Conservation (phyloP, 2,888 invertebrate genomes). For the Apamea epomidion region DNA sequence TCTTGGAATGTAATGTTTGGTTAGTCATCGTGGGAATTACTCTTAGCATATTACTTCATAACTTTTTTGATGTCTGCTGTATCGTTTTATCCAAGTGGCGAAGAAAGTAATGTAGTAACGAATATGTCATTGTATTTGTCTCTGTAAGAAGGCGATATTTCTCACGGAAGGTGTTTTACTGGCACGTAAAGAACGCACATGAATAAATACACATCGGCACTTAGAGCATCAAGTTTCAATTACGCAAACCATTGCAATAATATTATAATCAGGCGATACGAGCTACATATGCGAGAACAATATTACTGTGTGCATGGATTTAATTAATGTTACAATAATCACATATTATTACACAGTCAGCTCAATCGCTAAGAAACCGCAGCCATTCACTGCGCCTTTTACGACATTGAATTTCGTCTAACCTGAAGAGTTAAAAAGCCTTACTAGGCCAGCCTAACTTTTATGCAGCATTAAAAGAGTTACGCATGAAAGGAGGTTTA, state of each 20-base stretch:
- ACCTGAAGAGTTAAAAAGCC: slow-evolving; percentile 5
- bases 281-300: background rate
- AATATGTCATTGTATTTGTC: slow-evolving; percentile 23
- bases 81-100: slow-evolving; percentile 13
- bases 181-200: background rate
- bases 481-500: slow-evolving; percentile 46
- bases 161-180: slow-evolving; percentile 23
- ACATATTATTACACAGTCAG: background rate
- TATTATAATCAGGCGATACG: slow-evolving; percentile 48
- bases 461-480: slow-evolving; percentile 49
- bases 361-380: background rate
- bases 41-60: slow-evolving; percentile 17
- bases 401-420: slow-evolving; percentile 9
- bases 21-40: slow-evolving; percentile 58
- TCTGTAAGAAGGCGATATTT: background rate
- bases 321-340: slow-evolving; percentile 26
- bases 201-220: slow-evolving; percentile 2
- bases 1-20: slow-evolving; percentile 55
- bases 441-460: slow-evolving; percentile 33
- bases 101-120: slow-evolving; percentile 12
- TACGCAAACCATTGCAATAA: slow-evolving; percentile 49
- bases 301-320: background rate
- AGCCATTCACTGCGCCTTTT: slow-evolving; percentile 23
- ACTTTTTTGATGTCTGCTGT: slow-evolving; percentile 16
- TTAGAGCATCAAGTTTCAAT: slow-evolving; percentile 26